Conservation (phyloP, 2,888 invertebrate genomes). For the Apodemia duryi region DNA sequence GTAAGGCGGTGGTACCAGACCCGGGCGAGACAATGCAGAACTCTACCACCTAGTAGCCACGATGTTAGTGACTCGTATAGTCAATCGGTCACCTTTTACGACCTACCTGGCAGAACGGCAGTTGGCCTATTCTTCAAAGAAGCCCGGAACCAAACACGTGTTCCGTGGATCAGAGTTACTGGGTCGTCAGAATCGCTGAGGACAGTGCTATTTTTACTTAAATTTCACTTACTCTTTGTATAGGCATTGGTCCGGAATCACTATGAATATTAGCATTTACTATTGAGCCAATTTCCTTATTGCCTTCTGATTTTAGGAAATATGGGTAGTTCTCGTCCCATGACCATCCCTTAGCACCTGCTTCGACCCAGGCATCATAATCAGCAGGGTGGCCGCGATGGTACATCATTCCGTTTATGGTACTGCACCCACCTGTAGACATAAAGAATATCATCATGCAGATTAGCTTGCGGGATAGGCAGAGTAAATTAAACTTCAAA, state of each 20-base stretch:
- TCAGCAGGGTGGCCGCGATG: constrained; percentile 85
- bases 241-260: neutral
- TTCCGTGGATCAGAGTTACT: no score
- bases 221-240: neutral
- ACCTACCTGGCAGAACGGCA: neutral
- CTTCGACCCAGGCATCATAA: constrained; percentile 84
- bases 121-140: no score
- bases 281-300: neutral
- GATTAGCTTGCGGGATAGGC: no score
- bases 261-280: neutral
- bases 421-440: constrained; percentile 80
- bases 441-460: no score
- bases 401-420: constrained; percentile 91
- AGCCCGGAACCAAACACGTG: no score
- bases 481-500: no score
- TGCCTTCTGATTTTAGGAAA: neutral
- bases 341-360: constrained; percentile 85
- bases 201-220: no score
- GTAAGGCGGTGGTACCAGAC: no score
- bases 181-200: no score
- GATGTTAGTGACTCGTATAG: no score
- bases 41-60: no score
- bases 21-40: no score
- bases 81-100: neutral
- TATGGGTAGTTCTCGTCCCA: constrained; percentile 60